Evolutionary conservation across 2,888 invertebrate genomes (phyloP).

Genomic region (Caenorhabditis becei): DNA sequence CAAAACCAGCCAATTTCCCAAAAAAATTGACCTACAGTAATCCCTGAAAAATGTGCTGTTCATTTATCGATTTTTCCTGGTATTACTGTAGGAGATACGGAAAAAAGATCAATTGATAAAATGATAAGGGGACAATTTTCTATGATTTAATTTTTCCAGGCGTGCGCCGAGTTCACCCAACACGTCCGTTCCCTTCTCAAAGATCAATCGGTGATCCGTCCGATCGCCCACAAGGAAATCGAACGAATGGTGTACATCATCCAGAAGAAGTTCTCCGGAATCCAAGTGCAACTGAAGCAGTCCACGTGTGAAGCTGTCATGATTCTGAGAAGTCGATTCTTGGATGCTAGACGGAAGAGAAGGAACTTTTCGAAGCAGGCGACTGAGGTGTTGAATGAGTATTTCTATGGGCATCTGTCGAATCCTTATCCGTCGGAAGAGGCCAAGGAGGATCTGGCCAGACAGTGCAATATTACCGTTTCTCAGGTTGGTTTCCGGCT

Average conservation of each 20-base stretch:
- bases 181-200: conserved; percentile 92
- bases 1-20: too few species aligned
- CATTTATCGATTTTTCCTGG: too few species aligned
- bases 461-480: conserved; percentile 98
- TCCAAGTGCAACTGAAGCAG: conserved; percentile 92
- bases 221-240: conserved; percentile 86
- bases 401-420: conserved; percentile 99
- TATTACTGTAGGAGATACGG: too few species aligned
- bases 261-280: conserved; percentile 89
- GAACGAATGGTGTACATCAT: conserved; percentile 99
- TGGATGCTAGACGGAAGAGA: conserved; percentile 87
- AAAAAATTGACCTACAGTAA: too few species aligned
- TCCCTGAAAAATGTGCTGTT: too few species aligned
- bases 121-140: too few species aligned
- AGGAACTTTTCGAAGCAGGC: conserved; percentile 99
- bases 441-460: conserved; percentile 98
- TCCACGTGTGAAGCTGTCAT: conserved; percentile 99
- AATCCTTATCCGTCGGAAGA: conserved; percentile 99
- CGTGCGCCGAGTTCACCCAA: conserved; percentile 99
- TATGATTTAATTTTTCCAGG: too few species aligned
- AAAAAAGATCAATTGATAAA: too few species aligned
- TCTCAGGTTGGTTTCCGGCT: conserved; percentile 90
- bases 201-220: conserved; percentile 86
- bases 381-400: conserved; percentile 98
- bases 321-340: conserved; percentile 90